Evolutionary conservation across 2,888 invertebrate species (phyloP).

Genomic region (Lysandra bellargus): DNA sequence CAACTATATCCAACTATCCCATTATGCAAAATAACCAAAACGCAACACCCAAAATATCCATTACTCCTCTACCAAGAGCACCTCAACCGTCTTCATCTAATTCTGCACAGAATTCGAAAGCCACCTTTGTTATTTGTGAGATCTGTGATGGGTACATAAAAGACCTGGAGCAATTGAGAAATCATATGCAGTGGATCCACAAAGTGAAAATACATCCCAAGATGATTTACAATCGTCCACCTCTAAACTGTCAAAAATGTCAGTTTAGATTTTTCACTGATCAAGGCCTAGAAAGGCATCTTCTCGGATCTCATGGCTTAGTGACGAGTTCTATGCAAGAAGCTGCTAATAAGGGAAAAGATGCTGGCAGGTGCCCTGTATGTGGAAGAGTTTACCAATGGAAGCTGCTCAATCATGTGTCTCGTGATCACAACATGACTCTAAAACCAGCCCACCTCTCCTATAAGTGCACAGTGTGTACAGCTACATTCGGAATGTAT

Average conservation of each 20-base stretch:
- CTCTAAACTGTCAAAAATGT: constrained; percentile 97
- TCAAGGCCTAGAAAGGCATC: constrained; percentile 96
- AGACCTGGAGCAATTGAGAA: constrained; percentile 95
- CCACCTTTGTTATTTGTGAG: constrained; percentile 96
- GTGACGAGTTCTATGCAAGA: constrained; percentile 98
- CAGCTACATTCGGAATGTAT: constrained; percentile 97
- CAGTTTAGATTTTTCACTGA: constrained; percentile 98
- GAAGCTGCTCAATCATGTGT: constrained; percentile 95
- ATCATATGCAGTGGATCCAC: constrained; percentile 99
- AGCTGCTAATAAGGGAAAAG: constrained; percentile 96
- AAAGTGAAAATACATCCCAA: constrained; percentile 98
- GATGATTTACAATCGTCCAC: constrained; percentile 97
- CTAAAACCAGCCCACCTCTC: constrained; percentile 95
- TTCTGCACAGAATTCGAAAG: constrained; percentile 79
- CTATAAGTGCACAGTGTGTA: constrained; percentile 97
- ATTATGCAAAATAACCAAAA: constrained; percentile 64
- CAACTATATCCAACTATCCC: constrained; percentile 70
- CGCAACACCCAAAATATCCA: constrained; percentile 94
- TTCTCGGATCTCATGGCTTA: constrained; percentile 95
- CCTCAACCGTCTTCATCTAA: constrained; percentile 73
- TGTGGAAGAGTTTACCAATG: constrained; percentile 91
- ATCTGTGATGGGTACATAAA: constrained; percentile 98
- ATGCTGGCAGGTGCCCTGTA: constrained; percentile 96
- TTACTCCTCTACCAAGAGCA: constrained; percentile 91
- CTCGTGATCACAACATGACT: constrained; percentile 95